Evolutionary conservation across 2,797 vertebrate genomes (phyloP).

Genomic region (Chanos chanos): DNA sequence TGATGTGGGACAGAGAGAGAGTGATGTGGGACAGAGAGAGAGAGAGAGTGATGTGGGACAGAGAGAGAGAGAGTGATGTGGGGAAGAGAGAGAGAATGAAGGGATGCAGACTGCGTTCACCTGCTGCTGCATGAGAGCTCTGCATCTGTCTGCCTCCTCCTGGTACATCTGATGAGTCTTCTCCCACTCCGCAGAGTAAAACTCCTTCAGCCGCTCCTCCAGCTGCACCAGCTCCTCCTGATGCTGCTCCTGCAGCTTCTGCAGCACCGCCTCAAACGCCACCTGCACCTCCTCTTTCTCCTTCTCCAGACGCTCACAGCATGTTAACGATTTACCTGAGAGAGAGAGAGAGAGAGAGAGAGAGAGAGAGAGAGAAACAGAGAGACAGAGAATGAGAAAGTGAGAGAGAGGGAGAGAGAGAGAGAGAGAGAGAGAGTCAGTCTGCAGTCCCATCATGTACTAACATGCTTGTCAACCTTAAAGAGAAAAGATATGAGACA

Average conservation of each 20-base stretch:
- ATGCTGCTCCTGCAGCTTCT: slow-evolving; percentile 80
- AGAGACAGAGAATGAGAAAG: neutral
- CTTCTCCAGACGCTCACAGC: slow-evolving; percentile 79
- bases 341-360: neutral
- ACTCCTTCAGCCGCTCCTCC: slow-evolving; percentile 83
- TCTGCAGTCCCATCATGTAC: too few relatives aligned
- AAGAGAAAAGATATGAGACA: too few relatives aligned
- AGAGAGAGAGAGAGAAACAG: neutral
- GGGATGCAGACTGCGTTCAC: too few relatives aligned
- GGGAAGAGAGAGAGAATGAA: too few relatives aligned
- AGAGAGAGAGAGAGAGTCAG: neutral
- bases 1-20: too few relatives aligned
- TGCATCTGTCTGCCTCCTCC: slow-evolving; percentile 85
- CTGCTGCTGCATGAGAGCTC: slow-evolving; percentile 83
- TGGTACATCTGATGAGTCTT: slow-evolving; percentile 87
- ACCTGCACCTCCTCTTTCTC: slow-evolving; percentile 78
- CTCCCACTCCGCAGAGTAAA: slow-evolving; percentile 88
- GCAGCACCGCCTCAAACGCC: slow-evolving; percentile 76
- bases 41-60: too few relatives aligned
- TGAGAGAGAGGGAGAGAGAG: neutral
- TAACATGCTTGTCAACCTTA: too few relatives aligned
- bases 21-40: too few relatives aligned
- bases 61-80: too few relatives aligned
- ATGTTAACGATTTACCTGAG: slow-evolving; percentile 71
- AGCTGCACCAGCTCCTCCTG: slow-evolving; percentile 78